These are phyloP conservation scores for Rhinoderma darwinii DNA, from an alignment of 2,113 vertebrate species.

Conservation along the genomic window DNA sequence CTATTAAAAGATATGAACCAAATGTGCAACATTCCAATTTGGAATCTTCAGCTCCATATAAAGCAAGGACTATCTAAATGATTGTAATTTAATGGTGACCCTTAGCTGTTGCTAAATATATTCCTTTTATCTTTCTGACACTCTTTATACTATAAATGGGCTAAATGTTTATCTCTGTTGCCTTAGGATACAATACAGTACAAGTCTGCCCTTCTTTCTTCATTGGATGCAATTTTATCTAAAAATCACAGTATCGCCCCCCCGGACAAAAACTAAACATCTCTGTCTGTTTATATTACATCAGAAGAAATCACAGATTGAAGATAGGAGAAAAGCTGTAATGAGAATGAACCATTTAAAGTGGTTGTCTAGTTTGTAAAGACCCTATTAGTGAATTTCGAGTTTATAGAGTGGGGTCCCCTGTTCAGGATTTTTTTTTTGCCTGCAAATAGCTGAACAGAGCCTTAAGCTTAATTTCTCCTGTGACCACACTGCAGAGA, in stretches of 20 bases:
- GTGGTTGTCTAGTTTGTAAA: too few relatives aligned
- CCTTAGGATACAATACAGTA: slow-evolving; percentile 9
- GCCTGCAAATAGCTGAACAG: too few relatives aligned
- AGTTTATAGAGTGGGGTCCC: too few relatives aligned
- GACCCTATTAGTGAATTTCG: too few relatives aligned
- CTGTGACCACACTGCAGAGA: too few relatives aligned
- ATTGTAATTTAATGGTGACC: not conserved
- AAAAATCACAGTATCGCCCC: not conserved
- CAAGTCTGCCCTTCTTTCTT: not conserved
- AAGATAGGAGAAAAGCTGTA: not conserved
- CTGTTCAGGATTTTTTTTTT: too few relatives aligned
- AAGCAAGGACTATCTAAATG: not conserved
- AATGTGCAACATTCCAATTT: not conserved
- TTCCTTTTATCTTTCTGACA: not conserved
- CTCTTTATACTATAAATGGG: not conserved
- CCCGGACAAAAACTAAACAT: not conserved
- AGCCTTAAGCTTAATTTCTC: too few relatives aligned
- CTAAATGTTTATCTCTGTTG: slow-evolving; percentile 3
- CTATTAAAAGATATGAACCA: too few relatives aligned
- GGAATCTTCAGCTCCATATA: not conserved
- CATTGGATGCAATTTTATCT: not conserved
- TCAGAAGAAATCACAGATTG: not conserved
- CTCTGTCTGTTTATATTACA: not conserved
- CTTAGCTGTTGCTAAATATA: not conserved
- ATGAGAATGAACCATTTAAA: too few relatives aligned